Evolutionary conservation across 2,797 vertebrate genomes (phyloP).

Genomic region (Orientallactaga sibirica): DNA sequence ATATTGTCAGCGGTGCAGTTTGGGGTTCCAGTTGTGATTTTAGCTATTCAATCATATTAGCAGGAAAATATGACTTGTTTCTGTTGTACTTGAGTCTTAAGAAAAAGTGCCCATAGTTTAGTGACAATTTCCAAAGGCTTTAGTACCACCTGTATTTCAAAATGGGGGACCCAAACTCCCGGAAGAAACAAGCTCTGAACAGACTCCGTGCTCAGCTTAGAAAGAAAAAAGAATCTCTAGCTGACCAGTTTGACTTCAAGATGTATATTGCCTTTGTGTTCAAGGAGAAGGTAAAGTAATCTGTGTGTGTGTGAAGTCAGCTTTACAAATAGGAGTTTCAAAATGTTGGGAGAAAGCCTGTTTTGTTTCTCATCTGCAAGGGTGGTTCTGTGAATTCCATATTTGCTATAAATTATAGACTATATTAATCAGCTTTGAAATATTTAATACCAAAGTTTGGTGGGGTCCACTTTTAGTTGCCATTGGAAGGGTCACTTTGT

Average conservation of each 20-base stretch:
- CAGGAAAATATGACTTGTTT: conserved; percentile 93
- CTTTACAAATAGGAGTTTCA: neutral
- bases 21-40: conserved; percentile 87
- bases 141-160: conserved; percentile 92
- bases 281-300: conserved; percentile 97
- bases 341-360: neutral
- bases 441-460: neutral
- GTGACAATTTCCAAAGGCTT: conserved; percentile 91
- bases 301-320: neutral
- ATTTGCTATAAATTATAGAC: neutral
- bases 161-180: conserved; percentile 99
- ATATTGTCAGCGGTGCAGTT: conserved; percentile 86
- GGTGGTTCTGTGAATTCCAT: neutral
- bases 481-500: neutral
- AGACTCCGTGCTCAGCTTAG: conserved; percentile 99
- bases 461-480: neutral
- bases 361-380: neutral
- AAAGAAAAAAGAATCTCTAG: conserved; percentile 99
- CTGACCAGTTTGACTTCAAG: conserved; percentile 99
- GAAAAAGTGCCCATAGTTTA: conserved; percentile 91
- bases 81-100: conserved; percentile 91
- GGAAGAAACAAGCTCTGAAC: conserved; percentile 99
- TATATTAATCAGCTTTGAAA: neutral
- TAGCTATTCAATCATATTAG: conserved; percentile 89
- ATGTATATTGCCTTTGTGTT: conserved; percentile 99